A percentile compares a stretch with the other conserved stretches of the same genome.
These are phyloP conservation scores for Endotricha flammealis DNA, from an alignment of 2,888 invertebrate genomes.

Conservation along the genomic window DNA sequence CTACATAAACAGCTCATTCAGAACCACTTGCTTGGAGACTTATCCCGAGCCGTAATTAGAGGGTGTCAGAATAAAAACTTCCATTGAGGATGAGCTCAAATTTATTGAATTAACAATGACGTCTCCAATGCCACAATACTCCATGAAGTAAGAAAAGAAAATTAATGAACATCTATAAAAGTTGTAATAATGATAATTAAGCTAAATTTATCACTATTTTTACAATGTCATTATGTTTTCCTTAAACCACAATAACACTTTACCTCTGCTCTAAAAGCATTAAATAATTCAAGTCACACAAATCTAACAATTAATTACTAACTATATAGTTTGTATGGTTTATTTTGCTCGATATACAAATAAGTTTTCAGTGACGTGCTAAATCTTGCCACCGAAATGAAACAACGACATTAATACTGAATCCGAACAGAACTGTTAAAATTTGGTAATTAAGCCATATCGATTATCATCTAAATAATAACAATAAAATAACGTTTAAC, in stretches of 20 bases:
- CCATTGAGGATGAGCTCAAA: conserved; percentile 74
- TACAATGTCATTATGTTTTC: conserved; percentile 78
- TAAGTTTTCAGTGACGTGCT: conserved; percentile 59
- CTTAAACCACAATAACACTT: conserved; percentile 77
- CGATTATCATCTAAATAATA: conserved; percentile 52
- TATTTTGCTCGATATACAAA: conserved; percentile 77
- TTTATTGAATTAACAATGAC: conserved; percentile 78
- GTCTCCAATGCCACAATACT: conserved; percentile 77
- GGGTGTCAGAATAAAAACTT: conserved; percentile 66
- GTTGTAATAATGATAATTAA: conserved; percentile 78
- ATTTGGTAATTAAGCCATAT: conserved; percentile 75
- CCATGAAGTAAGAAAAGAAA: conserved; percentile 76
- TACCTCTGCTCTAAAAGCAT: conserved; percentile 75
- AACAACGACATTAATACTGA: conserved; percentile 73
- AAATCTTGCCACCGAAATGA: conserved; percentile 50
- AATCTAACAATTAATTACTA: conserved; percentile 78
- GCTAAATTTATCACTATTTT: conserved; percentile 77
- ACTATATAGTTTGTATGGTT: conserved; percentile 73
- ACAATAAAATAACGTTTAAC: conserved; percentile 53
- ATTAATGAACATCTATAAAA: conserved; percentile 78
- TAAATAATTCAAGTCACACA: conserved; percentile 77
- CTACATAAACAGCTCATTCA: conserved; percentile 2
- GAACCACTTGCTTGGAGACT: conserved; percentile 29
- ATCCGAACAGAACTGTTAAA: conserved; percentile 67
- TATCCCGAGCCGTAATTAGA: conserved; percentile 13